phyloP scores from a whole-genome alignment of 92 coral and sea anemone genomes.

The Umimayanthus chanpuru region DNA sequence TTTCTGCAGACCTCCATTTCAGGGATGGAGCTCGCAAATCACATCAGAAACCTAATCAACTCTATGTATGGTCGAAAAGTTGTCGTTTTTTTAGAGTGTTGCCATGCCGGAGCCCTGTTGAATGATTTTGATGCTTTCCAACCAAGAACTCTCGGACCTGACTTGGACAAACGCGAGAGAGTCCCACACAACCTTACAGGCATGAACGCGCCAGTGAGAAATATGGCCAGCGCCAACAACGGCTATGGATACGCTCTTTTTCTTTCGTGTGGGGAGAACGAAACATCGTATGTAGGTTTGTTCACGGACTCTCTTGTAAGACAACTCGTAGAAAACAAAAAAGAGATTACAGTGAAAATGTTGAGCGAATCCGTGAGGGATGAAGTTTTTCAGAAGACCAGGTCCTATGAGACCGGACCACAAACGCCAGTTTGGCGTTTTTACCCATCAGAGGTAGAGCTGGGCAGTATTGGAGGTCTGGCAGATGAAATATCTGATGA shows the following conservation, averaged over 20 bases:
- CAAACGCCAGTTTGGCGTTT: not conserved
- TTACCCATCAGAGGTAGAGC: not conserved
- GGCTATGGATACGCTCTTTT: conserved; percentile 8
- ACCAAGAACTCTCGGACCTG: not conserved
- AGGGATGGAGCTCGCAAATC: not conserved
- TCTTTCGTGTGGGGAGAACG: conserved; percentile 9
- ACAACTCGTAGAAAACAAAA: not conserved
- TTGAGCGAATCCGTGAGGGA: not conserved
- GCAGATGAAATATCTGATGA: not conserved
- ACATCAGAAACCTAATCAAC: not conserved
- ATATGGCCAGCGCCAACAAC: not conserved
- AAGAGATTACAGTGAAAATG: not conserved
- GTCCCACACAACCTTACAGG: not conserved
- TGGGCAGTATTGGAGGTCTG: conserved; percentile 7
- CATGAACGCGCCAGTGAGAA: not conserved
- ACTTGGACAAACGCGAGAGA: not conserved
- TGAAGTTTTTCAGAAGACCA: not conserved
- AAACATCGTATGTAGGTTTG: not conserved
- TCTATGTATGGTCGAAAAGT: not conserved
- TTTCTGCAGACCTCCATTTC: not conserved
- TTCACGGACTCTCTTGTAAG: not conserved
- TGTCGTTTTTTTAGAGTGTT: conserved; percentile 8
- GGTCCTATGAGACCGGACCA: not conserved
- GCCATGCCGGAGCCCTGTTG: not conserved
- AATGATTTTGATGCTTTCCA: not conserved